Conservation (phyloP, 2,888 invertebrate genomes). For the Meiosimyza decipiens region DNA sequence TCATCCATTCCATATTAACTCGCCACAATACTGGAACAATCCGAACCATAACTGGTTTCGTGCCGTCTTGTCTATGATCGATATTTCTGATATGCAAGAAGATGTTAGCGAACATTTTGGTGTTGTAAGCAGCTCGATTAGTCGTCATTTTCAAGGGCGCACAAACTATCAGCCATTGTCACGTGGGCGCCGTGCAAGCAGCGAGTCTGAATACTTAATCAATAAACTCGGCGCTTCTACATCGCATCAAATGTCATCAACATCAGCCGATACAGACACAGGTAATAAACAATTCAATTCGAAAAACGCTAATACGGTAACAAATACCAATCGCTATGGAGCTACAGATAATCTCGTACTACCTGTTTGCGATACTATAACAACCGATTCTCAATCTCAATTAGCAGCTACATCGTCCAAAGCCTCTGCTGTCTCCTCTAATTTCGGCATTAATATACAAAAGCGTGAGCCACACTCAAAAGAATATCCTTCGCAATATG, state of each 20-base stretch:
- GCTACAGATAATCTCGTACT: conserved; percentile 57
- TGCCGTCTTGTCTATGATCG: conserved; percentile 93
- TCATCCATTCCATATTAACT: conserved; percentile 79
- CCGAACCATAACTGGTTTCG: conserved; percentile 73
- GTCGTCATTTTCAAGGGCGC: conserved; percentile 81
- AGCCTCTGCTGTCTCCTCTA: conserved; percentile 38
- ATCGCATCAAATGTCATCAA: conserved; percentile 7
- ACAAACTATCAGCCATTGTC: conserved; percentile 78
- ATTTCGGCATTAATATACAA: conserved; percentile 50
- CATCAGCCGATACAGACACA: conserved; percentile 44
- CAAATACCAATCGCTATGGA: conserved; percentile 55
- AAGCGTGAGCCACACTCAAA: conserved; percentile 50
- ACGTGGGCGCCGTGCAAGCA: conserved; percentile 73
- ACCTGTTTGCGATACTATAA: conserved; percentile 47
- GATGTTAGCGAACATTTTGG: conserved; percentile 94
- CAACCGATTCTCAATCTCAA: conserved; percentile 48
- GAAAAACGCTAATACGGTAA: conserved; percentile 44
- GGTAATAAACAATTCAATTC: conserved; percentile 49
- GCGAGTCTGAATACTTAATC: conserved; percentile 67
- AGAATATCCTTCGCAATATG: conserved; percentile 53
- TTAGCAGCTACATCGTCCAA: conserved; percentile 45
- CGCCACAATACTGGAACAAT: conserved; percentile 70
- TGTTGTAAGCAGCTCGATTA: conserved; percentile 85
- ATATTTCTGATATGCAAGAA: conserved; percentile 93
- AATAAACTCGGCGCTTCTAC: conserved; percentile 47